A percentile compares a stretch with the other conserved stretches of the same genome.
phyloP scores from a whole-genome alignment of 2,888 invertebrate genomes.

The Callyntrura guangdongensis region DNA sequence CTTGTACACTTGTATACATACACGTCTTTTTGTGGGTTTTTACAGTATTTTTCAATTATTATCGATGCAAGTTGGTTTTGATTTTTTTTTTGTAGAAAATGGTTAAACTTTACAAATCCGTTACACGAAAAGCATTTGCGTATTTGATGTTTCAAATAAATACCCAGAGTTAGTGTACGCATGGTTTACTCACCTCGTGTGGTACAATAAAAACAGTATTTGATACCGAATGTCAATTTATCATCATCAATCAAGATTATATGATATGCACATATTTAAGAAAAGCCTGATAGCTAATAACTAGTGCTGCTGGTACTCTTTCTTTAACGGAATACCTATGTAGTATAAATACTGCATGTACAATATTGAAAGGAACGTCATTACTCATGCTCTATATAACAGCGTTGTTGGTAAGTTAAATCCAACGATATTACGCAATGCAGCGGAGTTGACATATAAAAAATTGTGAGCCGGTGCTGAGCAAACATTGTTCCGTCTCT shows the following conservation, averaged over 20 bases:
- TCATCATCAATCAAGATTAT: no score
- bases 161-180: no score
- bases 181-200: no score
- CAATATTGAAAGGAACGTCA: neutral
- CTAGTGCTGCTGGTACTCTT: neutral
- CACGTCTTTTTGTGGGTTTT: neutral
- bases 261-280: neutral
- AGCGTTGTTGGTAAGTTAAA: no score
- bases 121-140: no score
- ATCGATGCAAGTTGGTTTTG: no score
- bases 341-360: neutral
- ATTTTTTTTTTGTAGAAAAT: no score
- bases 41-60: neutral
- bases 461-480: neutral
- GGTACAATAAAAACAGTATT: no score
- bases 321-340: neutral
- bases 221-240: no score
- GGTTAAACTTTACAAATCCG: no score
- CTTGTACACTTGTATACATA: no score
- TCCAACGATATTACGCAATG: conserved; percentile 9
- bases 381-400: neutral
- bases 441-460: conserved; percentile 51
- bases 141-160: no score
- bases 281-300: neutral
- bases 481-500: neutral